Conservation (phyloP, 2,888 invertebrate genomes). For the Fragum whitleyi region DNA sequence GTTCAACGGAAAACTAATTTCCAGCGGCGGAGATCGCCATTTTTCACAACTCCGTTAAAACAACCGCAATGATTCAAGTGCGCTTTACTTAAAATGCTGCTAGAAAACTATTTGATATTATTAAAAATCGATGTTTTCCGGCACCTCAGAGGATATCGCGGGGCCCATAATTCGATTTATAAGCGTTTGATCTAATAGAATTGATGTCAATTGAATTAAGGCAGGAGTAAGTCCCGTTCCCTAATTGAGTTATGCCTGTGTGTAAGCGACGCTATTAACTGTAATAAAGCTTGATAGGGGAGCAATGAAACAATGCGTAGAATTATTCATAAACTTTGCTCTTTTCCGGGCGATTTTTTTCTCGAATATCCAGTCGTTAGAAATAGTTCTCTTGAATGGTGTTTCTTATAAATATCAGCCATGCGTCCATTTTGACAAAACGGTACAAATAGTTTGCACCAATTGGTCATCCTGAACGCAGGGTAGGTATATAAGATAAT, state of each 20-base stretch:
- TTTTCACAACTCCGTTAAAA: constrained; percentile 16
- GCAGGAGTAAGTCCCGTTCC: constrained; percentile 27
- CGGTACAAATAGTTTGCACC: no score
- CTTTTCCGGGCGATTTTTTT: background rate
- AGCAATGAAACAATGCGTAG: constrained; percentile 21
- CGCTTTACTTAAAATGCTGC: constrained; percentile 39
- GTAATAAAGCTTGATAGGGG: constrained; percentile 17
- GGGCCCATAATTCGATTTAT: constrained; percentile 46
- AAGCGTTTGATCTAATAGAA: constrained; percentile 54
- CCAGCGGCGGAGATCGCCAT: constrained; percentile 2
- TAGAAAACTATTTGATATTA: constrained; percentile 53
- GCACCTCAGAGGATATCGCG: constrained; percentile 43
- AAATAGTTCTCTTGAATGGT: no score
- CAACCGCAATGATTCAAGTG: constrained; percentile 24
- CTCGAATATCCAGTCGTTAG: background rate
- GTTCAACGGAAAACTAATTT: constrained; percentile 21
- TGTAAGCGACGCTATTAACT: constrained; percentile 47
- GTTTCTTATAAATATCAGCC: no score
- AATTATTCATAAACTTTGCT: constrained; percentile 26
- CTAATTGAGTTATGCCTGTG: constrained; percentile 43
- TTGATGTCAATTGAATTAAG: constrained; percentile 50
- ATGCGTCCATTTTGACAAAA: no score
- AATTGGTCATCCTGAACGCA: no score
- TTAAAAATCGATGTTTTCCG: constrained; percentile 50
- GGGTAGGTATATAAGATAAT: no score